phyloP scores from a whole-genome alignment of 1,140 invertebrate species.

The Zaprionus ghesquierei region DNA sequence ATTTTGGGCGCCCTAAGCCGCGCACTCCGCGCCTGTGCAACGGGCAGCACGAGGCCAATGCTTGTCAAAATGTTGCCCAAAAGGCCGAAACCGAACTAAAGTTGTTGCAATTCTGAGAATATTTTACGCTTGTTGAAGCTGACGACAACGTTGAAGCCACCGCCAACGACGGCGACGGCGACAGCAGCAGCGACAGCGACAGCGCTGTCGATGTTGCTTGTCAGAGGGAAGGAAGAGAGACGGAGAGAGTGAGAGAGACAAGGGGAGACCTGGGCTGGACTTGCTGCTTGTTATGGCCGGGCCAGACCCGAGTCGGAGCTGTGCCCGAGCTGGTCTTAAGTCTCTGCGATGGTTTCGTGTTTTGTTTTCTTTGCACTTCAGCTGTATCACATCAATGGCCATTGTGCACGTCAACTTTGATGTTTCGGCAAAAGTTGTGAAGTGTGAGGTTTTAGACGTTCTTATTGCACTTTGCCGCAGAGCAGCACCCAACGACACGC shows the following conservation, averaged over 20 bases:
- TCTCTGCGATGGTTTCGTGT: conserved; percentile 65
- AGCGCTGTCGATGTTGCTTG: conserved; percentile 19
- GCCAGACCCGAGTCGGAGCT: not conserved
- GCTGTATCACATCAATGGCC: conserved; percentile 81
- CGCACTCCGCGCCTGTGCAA: conserved; percentile 38
- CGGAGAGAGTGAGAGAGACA: not conserved
- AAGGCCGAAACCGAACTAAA: conserved; percentile 63
- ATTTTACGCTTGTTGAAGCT: conserved; percentile 78
- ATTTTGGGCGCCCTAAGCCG: conserved; percentile 19
- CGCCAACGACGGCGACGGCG: conserved; percentile 55
- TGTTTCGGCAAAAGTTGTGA: conserved; percentile 81
- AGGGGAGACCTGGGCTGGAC: not conserved
- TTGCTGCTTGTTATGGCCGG: conserved; percentile 20
- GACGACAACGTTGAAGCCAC: conserved; percentile 71
- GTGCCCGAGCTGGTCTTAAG: not conserved
- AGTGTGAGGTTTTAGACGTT: conserved; percentile 81
- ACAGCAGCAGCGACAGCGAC: not conserved
- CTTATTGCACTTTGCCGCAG: conserved; percentile 75
- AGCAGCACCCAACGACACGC: not conserved
- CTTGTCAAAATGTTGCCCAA: conserved; percentile 60
- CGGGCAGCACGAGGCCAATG: conserved; percentile 18
- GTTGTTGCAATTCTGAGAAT: conserved; percentile 78
- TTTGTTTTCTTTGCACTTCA: conserved; percentile 81
- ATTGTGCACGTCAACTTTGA: conserved; percentile 81
- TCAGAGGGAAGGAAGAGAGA: not conserved